Evolutionary conservation across 2,888 invertebrate genomes (phyloP).

Genomic region (Subacronicta megacephala): DNA sequence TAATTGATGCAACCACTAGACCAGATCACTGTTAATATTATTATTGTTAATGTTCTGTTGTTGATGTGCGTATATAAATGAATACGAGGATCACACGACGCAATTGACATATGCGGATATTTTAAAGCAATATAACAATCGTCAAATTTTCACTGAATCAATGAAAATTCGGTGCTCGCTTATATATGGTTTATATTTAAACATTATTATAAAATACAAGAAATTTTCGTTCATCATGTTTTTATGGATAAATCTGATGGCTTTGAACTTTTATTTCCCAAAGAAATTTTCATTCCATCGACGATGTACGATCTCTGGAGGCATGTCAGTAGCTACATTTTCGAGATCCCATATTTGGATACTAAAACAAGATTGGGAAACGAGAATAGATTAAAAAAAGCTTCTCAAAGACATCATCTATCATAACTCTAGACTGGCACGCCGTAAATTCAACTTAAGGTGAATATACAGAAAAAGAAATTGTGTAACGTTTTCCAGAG

Average conservation of each 20-base stretch:
- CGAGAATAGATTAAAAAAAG: no score
- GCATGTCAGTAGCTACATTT: slow-evolving; percentile 11
- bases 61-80: no score
- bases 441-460: neutral
- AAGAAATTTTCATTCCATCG: slow-evolving; percentile 14
- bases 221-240: neutral
- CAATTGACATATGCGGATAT: slow-evolving; percentile 35
- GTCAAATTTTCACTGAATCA: no score
- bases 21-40: no score
- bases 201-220: neutral
- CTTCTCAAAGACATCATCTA: slow-evolving; percentile 8
- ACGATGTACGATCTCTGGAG: slow-evolving; percentile 12
- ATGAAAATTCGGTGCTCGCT: no score
- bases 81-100: slow-evolving; percentile 1
- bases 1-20: no score
- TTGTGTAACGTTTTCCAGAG: slow-evolving; percentile 16
- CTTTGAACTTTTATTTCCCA: slow-evolving; percentile 3
- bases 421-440: neutral
- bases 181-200: no score
- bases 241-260: neutral
- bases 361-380: slow-evolving; percentile 6
- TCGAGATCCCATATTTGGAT: slow-evolving; percentile 4
- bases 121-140: slow-evolving; percentile 17
- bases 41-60: no score
- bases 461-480: slow-evolving; percentile 12